Conservation (phyloP, 2,888 invertebrate genomes). For the Theodoxus fluviatilis region DNA sequence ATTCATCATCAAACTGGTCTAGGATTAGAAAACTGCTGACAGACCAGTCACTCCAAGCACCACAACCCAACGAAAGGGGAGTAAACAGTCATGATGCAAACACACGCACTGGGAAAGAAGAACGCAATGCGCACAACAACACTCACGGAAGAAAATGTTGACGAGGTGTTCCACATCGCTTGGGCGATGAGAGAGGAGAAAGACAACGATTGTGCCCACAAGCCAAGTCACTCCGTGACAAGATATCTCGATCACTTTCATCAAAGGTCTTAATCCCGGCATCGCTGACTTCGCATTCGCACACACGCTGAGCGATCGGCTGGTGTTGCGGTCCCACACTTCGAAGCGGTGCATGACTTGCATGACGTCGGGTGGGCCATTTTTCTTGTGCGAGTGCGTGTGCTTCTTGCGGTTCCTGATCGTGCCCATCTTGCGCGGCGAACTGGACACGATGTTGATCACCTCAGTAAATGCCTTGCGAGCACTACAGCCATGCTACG, state of each 20-base stretch:
- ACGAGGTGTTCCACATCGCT: conserved; percentile 81
- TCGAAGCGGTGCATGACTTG: too few species aligned
- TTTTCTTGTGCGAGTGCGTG: conserved; percentile 18
- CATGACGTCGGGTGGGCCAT: conserved; percentile 26
- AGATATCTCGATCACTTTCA: conserved; percentile 73
- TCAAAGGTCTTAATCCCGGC: conserved; percentile 62
- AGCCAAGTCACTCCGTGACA: conserved; percentile 92
- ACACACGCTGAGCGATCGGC: conserved; percentile 46
- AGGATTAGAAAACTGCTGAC: too few species aligned
- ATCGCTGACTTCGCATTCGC: conserved; percentile 44
- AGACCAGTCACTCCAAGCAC: too few species aligned
- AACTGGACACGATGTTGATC: too few species aligned
- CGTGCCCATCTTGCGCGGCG: conserved; percentile 22
- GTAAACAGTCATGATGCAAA: too few species aligned
- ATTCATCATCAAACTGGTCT: too few species aligned
- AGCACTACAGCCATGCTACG: too few species aligned
- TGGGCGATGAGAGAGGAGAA: conserved; percentile 78
- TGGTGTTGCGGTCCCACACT: conserved; percentile 39
- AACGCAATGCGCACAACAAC: too few species aligned
- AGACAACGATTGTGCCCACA: conserved; percentile 77
- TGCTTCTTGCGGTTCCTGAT: conserved; percentile 16
- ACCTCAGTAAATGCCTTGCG: too few species aligned
- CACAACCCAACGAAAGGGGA: too few species aligned
- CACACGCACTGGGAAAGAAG: too few species aligned
- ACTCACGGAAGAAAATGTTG: conserved; percentile 82